phyloP scores from a whole-genome alignment of 2,888 invertebrate species.

The Synanthedon vespiformis region DNA sequence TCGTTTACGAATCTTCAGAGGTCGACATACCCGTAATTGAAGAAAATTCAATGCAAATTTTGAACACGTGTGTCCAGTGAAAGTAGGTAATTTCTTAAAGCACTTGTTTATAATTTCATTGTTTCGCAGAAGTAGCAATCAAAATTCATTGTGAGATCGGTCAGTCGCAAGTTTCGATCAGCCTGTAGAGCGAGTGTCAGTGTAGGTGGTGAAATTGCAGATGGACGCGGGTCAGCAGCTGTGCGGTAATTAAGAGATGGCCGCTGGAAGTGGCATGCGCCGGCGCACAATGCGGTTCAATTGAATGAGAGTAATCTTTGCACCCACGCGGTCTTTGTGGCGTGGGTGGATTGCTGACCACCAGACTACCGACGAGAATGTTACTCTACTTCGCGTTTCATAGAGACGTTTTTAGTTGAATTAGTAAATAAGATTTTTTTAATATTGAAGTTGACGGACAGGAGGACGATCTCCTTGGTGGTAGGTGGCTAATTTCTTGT shows the following conservation, averaged over 20 bases:
- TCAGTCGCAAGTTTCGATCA: constrained; percentile 16
- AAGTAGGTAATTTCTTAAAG: too few relatives aligned
- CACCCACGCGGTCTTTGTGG: constrained; percentile 66
- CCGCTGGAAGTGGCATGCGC: constrained; percentile 65
- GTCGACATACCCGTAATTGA: too few relatives aligned
- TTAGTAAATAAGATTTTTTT: not conserved
- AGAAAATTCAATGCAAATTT: too few relatives aligned
- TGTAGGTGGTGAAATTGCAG: constrained; percentile 64
- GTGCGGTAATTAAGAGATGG: constrained; percentile 68
- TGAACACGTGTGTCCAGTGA: too few relatives aligned
- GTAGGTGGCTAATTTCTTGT: not conserved
- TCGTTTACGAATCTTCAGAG: too few relatives aligned
- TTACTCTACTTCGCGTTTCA: constrained; percentile 35
- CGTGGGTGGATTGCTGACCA: constrained; percentile 68
- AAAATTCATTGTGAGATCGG: too few relatives aligned
- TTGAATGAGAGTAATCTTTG: constrained; percentile 71
- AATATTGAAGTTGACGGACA: too few relatives aligned
- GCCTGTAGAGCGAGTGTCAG: constrained; percentile 35
- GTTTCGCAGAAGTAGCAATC: too few relatives aligned
- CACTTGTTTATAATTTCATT: too few relatives aligned
- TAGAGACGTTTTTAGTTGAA: not conserved
- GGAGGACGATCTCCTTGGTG: too few relatives aligned
- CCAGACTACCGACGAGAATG: constrained; percentile 17
- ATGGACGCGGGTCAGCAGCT: constrained; percentile 68
- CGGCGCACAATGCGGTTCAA: constrained; percentile 68